Percentiles rank a stretch among this genome's conserved stretches.
Conservation (phyloP, 1,140 invertebrate genomes). For the Lepidotrigona ventralis region DNA sequence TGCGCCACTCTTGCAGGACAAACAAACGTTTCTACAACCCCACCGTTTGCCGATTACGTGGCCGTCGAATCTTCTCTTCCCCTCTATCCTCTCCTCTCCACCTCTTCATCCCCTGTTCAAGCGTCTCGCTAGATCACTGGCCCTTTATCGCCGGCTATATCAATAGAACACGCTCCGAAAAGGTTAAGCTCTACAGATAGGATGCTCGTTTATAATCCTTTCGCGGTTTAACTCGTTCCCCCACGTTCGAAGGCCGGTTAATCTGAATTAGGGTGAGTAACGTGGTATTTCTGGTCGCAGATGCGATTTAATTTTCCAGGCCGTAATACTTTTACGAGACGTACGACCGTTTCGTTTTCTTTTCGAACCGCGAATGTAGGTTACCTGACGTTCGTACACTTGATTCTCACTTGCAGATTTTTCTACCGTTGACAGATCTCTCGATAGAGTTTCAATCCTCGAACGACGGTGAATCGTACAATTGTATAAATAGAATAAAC, state of each 20-base stretch:
- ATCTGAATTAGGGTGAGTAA: neutral
- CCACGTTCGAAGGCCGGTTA: neutral
- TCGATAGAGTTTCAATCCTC: too few relatives aligned
- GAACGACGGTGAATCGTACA: too few relatives aligned
- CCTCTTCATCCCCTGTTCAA: constrained; percentile 18
- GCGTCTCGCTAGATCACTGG: constrained; percentile 31
- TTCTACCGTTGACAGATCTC: neutral
- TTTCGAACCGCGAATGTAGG: neutral
- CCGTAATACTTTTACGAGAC: neutral
- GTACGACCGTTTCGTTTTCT: neutral
- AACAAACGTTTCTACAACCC: constrained; percentile 59
- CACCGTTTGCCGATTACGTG: constrained; percentile 54
- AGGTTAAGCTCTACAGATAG: constrained; percentile 9
- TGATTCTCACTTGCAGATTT: neutral
- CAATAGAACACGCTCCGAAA: constrained; percentile 11
- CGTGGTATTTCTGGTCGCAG: neutral
- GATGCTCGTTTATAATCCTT: constrained; percentile 21
- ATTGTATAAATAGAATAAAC: too few relatives aligned
- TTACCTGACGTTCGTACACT: neutral
- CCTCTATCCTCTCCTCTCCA: neutral
- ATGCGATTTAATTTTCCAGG: neutral
- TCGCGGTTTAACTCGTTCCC: constrained; percentile 8
- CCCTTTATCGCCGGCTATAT: constrained; percentile 37
- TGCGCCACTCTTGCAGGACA: constrained; percentile 65
- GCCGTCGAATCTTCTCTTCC: constrained; percentile 33